These are phyloP conservation scores for Actinernus sp. DNA, from an alignment of 92 coral and sea anemone species.

Conservation along the genomic window DNA sequence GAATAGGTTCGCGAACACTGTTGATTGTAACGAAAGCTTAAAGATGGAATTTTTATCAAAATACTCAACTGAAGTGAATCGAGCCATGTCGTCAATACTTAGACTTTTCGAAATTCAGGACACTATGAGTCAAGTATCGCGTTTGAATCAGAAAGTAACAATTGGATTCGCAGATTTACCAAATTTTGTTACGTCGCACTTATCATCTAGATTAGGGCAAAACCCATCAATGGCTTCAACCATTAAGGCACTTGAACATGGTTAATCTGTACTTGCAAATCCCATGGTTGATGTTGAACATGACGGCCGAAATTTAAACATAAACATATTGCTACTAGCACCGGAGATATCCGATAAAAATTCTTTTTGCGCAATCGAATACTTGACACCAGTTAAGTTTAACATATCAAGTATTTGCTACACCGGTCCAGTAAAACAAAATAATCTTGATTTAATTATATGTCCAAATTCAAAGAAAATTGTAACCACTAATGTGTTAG, in stretches of 20 bases:
- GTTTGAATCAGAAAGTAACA: no score
- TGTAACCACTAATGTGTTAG: not conserved
- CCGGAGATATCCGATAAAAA: conserved; percentile 17
- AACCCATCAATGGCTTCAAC: no score
- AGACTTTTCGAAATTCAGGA: conserved; percentile 26
- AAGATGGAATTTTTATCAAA: conserved; percentile 29
- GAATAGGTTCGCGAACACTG: not conserved
- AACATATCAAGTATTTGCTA: no score
- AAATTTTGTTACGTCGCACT: conserved; percentile 13
- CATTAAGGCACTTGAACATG: conserved; percentile 25
- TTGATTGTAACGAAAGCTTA: conserved; percentile 2
- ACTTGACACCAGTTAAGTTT: no score
- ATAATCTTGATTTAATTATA: no score
- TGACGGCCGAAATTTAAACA: conserved; percentile 1
- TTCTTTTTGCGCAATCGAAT: conserved; percentile 50
- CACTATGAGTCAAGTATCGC: no score
- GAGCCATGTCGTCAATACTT: conserved; percentile 19
- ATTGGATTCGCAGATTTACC: conserved; percentile 32
- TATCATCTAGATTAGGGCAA: no score
- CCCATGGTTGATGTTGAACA: conserved; percentile 60
- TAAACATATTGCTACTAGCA: conserved; percentile 16
- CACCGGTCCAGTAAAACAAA: no score
- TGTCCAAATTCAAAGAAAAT: no score
- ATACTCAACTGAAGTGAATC: conserved; percentile 21
- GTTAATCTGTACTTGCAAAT: conserved; percentile 23